A percentile compares a stretch with the other conserved stretches of the same genome.
These are phyloP conservation scores for Leuciscus waleckii DNA, from an alignment of 2,797 vertebrate genomes.

Conservation along the genomic window DNA sequence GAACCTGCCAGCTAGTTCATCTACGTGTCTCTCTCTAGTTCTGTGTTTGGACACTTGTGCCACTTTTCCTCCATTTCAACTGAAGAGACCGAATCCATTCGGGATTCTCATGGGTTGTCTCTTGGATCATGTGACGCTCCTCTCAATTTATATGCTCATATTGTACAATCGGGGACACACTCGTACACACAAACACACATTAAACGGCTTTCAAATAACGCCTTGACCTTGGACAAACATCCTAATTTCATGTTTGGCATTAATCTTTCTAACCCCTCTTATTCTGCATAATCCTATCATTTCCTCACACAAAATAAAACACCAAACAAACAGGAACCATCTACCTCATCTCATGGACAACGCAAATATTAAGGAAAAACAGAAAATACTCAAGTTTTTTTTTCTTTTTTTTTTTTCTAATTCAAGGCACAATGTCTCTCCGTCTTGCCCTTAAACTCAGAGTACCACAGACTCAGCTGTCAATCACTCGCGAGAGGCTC, in stretches of 20 bases:
- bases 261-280: slow-evolving; percentile 57
- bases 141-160: slow-evolving; percentile 64
- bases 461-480: slow-evolving; percentile 62
- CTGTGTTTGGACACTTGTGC: neutral
- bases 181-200: slow-evolving; percentile 40
- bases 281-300: slow-evolving; percentile 61
- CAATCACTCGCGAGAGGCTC: slow-evolving; percentile 67
- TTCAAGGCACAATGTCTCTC: slow-evolving; percentile 88
- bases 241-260: slow-evolving; percentile 79
- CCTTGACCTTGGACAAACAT: slow-evolving; percentile 69
- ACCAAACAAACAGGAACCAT: slow-evolving; percentile 59
- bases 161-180: slow-evolving; percentile 60
- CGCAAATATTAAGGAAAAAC: slow-evolving; percentile 61
- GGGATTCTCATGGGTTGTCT: slow-evolving; percentile 14
- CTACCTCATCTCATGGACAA: slow-evolving; percentile 57
- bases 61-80: neutral
- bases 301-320: slow-evolving; percentile 63
- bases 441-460: slow-evolving; percentile 64
- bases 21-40: neutral
- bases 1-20: slow-evolving; percentile 34
- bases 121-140: slow-evolving; percentile 30
- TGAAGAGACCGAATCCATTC: neutral
- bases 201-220: slow-evolving; percentile 55
- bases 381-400: slow-evolving; percentile 67
- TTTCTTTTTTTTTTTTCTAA: slow-evolving; percentile 65